A percentile compares a stretch with the other conserved stretches of the same genome.
Evolutionary conservation across 2,113 vertebrate species (phyloP).

Genomic region (Phyllopteryx taeniolatus): DNA sequence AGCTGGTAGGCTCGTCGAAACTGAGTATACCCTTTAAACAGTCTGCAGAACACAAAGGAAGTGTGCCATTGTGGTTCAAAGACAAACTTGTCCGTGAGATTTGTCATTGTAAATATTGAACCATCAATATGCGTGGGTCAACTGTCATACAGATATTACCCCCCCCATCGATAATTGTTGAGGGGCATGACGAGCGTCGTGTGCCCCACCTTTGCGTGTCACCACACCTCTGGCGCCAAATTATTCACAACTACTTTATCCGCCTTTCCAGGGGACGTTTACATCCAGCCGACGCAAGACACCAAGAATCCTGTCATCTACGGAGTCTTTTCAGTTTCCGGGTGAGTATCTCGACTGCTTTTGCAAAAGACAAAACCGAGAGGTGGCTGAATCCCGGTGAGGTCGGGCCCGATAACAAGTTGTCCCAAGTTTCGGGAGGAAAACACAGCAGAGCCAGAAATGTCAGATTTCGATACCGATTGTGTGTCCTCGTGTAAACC

Average conservation of each 20-base stretch:
- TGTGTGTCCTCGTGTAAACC: not conserved
- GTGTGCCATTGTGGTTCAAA: no score
- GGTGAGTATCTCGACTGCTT: slow-evolving; percentile 74
- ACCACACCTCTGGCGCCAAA: slow-evolving; percentile 8
- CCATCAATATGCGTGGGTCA: no score
- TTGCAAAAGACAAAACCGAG: slow-evolving; percentile 10
- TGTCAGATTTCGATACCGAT: not conserved
- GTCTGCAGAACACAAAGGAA: no score
- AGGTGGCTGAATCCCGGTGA: not conserved
- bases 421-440: not conserved
- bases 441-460: slow-evolving; percentile 51
- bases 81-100: no score
- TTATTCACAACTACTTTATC: slow-evolving; percentile 32
- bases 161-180: no score
- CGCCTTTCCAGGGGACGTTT: slow-evolving; percentile 85
- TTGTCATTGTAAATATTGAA: no score
- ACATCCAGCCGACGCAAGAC: slow-evolving; percentile 96
- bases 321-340: slow-evolving; percentile 91
- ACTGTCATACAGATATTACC: no score
- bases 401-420: not conserved
- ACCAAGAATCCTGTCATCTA: slow-evolving; percentile 97
- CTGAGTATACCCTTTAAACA: no score
- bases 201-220: no score
- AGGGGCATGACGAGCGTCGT: no score
- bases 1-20: no score